These are phyloP conservation scores for Plestiodon gilberti DNA, from an alignment of 2,113 vertebrate genomes.

Conservation along the genomic window DNA sequence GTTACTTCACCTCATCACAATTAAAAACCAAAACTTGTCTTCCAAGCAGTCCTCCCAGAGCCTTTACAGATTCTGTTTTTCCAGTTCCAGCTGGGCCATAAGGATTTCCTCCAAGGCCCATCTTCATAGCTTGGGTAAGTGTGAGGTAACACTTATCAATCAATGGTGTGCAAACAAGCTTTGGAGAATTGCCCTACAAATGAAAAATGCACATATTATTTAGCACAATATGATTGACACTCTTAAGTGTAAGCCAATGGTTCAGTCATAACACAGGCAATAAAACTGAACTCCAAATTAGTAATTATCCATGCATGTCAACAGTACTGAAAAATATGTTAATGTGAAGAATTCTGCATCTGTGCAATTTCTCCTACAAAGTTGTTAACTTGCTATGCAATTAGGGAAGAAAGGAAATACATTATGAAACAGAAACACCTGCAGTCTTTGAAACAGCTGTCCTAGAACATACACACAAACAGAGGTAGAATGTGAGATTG, in stretches of 20 bases:
- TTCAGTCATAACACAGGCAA: constrained; percentile 11
- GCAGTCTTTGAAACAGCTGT: neutral
- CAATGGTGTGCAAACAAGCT: constrained; percentile 94
- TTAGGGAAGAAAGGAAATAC: neutral
- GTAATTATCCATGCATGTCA: neutral
- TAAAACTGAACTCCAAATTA: neutral
- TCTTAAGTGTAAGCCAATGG: neutral
- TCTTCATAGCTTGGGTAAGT: constrained; percentile 95
- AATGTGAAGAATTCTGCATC: neutral
- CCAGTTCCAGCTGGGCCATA: constrained; percentile 97
- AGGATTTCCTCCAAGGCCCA: constrained; percentile 96
- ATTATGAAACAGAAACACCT: neutral
- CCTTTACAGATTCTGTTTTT: constrained; percentile 98
- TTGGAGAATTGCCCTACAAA: constrained; percentile 91
- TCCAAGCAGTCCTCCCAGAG: constrained; percentile 92
- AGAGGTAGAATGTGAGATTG: neutral
- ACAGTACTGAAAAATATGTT: neutral
- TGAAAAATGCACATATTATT: constrained; percentile 40
- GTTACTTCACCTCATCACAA: constrained; percentile 91
- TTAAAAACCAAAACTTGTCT: constrained; percentile 98
- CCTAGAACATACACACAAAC: neutral
- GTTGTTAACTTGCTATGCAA: neutral
- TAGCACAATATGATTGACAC: neutral
- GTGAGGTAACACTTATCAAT: constrained; percentile 98
- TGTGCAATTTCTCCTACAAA: neutral